Percentiles rank a stretch among this genome's conserved stretches.
These are phyloP conservation scores for Ianthella basta DNA, from an alignment of 37 sponge, comb jelly and placozoan genomes.

Conservation along the genomic window DNA sequence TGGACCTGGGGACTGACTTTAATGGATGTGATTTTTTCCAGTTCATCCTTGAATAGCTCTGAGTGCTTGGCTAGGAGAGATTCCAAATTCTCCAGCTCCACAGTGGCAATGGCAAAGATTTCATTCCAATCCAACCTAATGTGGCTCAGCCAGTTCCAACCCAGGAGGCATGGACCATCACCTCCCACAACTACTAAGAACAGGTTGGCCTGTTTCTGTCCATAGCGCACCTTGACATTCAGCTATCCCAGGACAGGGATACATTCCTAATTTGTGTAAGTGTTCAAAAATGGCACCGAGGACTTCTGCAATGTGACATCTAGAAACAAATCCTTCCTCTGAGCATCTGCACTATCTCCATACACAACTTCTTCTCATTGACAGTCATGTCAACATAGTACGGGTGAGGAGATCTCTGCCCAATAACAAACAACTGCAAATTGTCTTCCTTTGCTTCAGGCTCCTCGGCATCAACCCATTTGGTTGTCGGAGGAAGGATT, in stretches of 20 bases:
- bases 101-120: background rate
- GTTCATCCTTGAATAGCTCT: background rate
- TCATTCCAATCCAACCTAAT: background rate
- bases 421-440: too few species aligned
- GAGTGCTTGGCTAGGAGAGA: background rate
- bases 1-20: background rate
- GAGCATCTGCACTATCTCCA: too few species aligned
- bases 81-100: background rate
- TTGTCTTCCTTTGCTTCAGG: too few species aligned
- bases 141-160: background rate
- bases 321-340: too few species aligned
- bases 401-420: too few species aligned
- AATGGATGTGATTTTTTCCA: background rate
- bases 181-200: background rate
- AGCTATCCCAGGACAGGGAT: background rate
- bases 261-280: too few species aligned
- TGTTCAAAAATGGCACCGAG: too few species aligned
- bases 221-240: background rate
- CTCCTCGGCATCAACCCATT: too few species aligned
- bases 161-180: background rate
- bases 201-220: background rate
- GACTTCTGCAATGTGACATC: too few species aligned
- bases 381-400: too few species aligned
- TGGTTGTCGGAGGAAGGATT: too few species aligned
- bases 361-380: too few species aligned